phyloP scores from a whole-genome alignment of 2,113 vertebrate genomes.

The Cryptotis parvus region DNA sequence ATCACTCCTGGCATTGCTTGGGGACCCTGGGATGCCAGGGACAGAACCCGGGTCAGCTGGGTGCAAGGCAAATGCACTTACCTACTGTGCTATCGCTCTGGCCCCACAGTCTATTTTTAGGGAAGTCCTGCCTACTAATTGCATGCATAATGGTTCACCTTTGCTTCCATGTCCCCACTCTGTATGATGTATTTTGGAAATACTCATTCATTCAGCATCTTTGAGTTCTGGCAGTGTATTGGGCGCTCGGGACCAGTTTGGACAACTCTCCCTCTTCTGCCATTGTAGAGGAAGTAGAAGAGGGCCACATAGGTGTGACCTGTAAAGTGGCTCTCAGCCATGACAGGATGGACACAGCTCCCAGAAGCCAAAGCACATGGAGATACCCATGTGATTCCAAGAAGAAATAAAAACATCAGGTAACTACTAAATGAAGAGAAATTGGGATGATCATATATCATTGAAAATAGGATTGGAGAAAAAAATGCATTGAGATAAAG shows the following conservation, averaged over 20 bases:
- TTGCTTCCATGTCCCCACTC: background rate
- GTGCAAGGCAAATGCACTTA: no score
- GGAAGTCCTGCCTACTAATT: no score
- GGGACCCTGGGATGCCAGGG: no score
- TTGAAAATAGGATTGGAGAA: conserved; percentile 5
- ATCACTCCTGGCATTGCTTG: no score
- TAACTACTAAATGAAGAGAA: no score
- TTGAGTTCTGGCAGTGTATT: accelerated
- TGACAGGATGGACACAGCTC: background rate
- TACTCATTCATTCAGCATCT: background rate
- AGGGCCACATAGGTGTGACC: background rate
- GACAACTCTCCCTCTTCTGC: background rate
- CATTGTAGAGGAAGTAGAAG: background rate
- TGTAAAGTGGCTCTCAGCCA: background rate
- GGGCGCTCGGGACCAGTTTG: background rate
- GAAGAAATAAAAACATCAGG: background rate
- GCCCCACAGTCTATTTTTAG: no score
- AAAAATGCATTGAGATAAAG: conserved; percentile 30
- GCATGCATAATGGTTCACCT: background rate
- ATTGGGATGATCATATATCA: background rate
- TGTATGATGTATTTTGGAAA: background rate
- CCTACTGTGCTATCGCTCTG: no score
- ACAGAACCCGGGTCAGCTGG: no score
- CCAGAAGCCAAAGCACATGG: background rate
- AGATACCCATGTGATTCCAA: background rate